Percentiles rank a stretch among this genome's conserved stretches.
Conservation (phyloP, 2,797 vertebrate species). For the Poeciliopsis gracilis region DNA sequence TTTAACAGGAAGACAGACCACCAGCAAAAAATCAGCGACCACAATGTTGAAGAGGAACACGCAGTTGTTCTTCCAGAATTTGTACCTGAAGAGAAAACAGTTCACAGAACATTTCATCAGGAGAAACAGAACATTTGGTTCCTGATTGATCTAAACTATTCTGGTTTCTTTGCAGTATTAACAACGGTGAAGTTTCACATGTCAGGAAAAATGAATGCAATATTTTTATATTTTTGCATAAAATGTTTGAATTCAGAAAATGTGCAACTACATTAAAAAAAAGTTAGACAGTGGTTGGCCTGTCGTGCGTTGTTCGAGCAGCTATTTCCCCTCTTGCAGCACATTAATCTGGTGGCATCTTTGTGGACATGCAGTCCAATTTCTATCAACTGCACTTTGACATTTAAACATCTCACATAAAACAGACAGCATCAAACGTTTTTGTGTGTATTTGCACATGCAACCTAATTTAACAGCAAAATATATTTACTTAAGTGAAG, state of each 20-base stretch:
- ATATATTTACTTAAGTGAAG: background rate
- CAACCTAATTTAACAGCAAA: background rate
- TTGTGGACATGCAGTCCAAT: background rate
- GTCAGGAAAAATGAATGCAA: background rate
- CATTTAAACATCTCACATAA: background rate
- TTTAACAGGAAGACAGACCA: conserved; percentile 71
- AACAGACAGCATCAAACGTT: background rate
- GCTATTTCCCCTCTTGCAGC: background rate
- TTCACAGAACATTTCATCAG: background rate
- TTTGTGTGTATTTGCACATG: background rate
- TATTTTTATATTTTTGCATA: background rate
- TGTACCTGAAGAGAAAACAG: conserved; percentile 56
- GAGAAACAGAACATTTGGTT: background rate
- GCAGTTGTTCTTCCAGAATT: conserved; percentile 81
- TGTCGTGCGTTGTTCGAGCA: background rate
- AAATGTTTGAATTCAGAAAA: background rate
- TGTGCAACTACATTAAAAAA: background rate
- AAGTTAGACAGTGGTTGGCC: background rate
- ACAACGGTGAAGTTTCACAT: background rate
- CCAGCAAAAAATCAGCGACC: conserved; percentile 74
- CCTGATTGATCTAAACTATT: background rate
- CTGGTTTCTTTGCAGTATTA: background rate
- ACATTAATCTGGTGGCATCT: background rate
- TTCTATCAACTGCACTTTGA: background rate
- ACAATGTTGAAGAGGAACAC: conserved; percentile 80